Evolutionary conservation across 2,888 invertebrate species (phyloP).

Genomic region (Buathra laborator): DNA sequence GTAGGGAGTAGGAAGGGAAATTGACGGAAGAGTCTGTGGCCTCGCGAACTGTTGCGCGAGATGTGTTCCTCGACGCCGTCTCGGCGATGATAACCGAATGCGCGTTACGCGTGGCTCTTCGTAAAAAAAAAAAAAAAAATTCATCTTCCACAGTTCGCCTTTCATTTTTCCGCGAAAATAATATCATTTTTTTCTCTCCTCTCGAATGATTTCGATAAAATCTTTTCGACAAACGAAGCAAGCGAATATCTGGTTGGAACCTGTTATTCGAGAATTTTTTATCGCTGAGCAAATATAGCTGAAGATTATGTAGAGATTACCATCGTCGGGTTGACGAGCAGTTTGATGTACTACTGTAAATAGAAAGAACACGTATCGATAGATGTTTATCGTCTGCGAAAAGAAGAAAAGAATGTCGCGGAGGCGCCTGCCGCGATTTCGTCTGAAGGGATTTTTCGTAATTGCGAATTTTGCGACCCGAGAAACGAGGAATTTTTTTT

Average conservation of each 20-base stretch:
- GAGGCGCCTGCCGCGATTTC: no score
- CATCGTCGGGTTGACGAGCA: not conserved
- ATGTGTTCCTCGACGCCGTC: conserved; percentile 37
- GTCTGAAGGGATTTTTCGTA: no score
- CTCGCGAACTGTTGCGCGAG: conserved; percentile 35
- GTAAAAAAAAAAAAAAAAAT: no score
- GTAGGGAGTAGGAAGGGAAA: conserved; percentile 70
- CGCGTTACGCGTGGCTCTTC: not conserved
- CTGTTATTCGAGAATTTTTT: conserved; percentile 35
- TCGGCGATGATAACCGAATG: conserved; percentile 13
- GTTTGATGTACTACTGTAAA: not conserved
- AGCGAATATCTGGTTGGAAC: conserved; percentile 25
- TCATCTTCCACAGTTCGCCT: not conserved
- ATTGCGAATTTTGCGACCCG: not conserved
- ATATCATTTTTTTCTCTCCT: not conserved
- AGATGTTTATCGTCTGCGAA: no score
- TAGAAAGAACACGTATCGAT: not conserved
- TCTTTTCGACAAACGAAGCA: not conserved
- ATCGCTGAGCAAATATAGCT: conserved; percentile 11
- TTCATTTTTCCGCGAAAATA: not conserved
- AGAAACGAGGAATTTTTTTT: not conserved
- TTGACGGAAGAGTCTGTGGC: conserved; percentile 67
- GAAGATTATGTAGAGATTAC: not conserved
- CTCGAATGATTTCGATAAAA: no score
- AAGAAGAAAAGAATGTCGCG: no score